Evolutionary conservation across 2,113 vertebrate species (phyloP), one percentile per base, ranked within the genome.

Genomic region (Myiopsitta monachus): DNA sequence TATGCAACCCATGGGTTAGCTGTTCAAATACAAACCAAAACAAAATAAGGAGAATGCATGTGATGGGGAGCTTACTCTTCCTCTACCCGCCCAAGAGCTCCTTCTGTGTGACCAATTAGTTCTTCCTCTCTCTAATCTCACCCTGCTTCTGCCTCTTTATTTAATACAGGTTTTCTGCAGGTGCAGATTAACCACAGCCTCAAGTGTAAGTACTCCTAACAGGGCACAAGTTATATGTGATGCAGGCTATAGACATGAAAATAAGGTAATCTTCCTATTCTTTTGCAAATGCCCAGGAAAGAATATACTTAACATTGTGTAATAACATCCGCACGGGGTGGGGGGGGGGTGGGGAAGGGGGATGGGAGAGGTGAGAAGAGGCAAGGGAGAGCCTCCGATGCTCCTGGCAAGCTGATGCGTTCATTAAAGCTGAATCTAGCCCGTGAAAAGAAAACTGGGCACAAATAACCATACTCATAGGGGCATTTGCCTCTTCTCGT

Each of bases 261-360:
- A 96, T 78, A 92, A 95, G 93, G 95, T 92, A 91, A 94, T 96
- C 95, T 95, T 95, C 93, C 88, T 79, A 91, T 97, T 95, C 69
- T 94, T 94, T 96, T 96, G 95, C 88, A 96, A 94, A 96, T 84
- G 46, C 69, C 49, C 41, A 59, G 88, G 91, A 91, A 92, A 92
- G 73, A 91, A 87, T 91, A 92, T 69, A 26, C 89, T 93, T 86
- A 86, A 88, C 72, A 28, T 67, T 21, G 75, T 84, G 74, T 84
- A 89, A 92, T 94, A 96, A 76, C 94, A 91, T 87, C 83, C 6
- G 4, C 83, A 72, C 15, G 1, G 4, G 41, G 44, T 39, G 62
- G 39, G 11, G 39, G 44, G 44, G 44, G 44, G 18, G 44, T 9
- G 44, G 44, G 43, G 6, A 18, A 3, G 1, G 4, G 36, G 52